A percentile compares a stretch with the other conserved stretches of the same genome.
Conservation (phyloP, 2,797 vertebrate species). For the Sebastes miniatus region DNA sequence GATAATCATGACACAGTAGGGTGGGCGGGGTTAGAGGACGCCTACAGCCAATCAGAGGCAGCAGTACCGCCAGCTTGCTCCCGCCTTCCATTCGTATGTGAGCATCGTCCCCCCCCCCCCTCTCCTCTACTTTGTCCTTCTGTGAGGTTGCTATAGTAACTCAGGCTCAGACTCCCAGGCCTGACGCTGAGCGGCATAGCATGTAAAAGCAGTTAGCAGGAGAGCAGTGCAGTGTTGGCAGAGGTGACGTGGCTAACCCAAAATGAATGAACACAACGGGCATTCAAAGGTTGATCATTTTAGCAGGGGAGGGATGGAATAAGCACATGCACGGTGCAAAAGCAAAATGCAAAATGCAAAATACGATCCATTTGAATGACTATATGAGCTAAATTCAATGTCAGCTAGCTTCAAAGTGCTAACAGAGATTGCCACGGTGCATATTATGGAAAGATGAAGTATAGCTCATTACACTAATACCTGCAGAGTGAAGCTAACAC, state of each 20-base stretch:
- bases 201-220: conserved; percentile 46
- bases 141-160: conserved; percentile 91
- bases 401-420: neutral
- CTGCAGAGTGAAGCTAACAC: neutral
- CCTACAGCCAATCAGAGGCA: conserved; percentile 82
- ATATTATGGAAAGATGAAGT: neutral
- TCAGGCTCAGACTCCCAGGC: conserved; percentile 71
- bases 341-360: neutral
- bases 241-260: conserved; percentile 59
- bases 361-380: neutral
- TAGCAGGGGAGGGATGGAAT: conserved; percentile 2
- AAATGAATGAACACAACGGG: conserved; percentile 46
- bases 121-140: conserved; percentile 83
- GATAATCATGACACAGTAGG: conserved; percentile 72
- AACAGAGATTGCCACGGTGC: neutral
- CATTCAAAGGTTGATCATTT: conserved; percentile 9
- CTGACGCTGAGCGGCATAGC: conserved; percentile 52
- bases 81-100: conserved; percentile 68
- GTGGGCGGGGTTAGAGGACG: conserved; percentile 76
- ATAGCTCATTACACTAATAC: neutral
- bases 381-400: neutral
- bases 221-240: conserved; percentile 59
- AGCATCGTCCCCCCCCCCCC: conserved; percentile 57
- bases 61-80: conserved; percentile 68
- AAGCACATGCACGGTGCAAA: neutral